These are phyloP conservation scores for Chrysemys picta DNA, from an alignment of 2,113 vertebrate species.

Conservation along the genomic window DNA sequence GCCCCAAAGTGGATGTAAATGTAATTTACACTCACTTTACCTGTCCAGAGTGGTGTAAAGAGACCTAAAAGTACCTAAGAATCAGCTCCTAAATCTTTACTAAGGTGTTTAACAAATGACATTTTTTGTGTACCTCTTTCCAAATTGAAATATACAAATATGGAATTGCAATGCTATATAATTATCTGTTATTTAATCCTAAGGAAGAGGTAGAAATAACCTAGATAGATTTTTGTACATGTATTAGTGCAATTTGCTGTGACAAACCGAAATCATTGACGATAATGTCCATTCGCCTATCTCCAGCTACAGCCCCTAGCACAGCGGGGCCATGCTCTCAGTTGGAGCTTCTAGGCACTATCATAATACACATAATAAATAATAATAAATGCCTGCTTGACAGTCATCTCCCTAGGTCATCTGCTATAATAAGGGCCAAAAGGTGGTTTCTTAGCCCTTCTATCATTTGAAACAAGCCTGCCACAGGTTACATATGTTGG, in stretches of 20 bases:
- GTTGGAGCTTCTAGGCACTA: neutral
- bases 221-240: neutral
- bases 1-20: neutral
- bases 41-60: neutral
- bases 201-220: neutral
- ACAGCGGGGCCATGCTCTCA: neutral
- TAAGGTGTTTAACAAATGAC: neutral
- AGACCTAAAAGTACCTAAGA: neutral
- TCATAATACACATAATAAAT: neutral
- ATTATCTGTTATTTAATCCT: neutral
- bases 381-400: neutral
- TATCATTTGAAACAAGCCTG: neutral
- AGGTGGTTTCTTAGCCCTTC: no score
- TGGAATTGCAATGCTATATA: fast-evolving
- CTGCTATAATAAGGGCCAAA: neutral
- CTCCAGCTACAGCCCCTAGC: neutral
- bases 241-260: no score
- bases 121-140: neutral
- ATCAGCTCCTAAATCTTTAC: neutral
- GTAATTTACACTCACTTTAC: neutral
- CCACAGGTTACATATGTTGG: neutral
- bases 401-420: no score
- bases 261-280: neutral
- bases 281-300: neutral
- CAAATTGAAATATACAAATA: neutral